A percentile compares a stretch with the other conserved stretches of the same genome.
Evolutionary conservation across 2,888 invertebrate species (phyloP).

Genomic region (Mycalesis mineus): DNA sequence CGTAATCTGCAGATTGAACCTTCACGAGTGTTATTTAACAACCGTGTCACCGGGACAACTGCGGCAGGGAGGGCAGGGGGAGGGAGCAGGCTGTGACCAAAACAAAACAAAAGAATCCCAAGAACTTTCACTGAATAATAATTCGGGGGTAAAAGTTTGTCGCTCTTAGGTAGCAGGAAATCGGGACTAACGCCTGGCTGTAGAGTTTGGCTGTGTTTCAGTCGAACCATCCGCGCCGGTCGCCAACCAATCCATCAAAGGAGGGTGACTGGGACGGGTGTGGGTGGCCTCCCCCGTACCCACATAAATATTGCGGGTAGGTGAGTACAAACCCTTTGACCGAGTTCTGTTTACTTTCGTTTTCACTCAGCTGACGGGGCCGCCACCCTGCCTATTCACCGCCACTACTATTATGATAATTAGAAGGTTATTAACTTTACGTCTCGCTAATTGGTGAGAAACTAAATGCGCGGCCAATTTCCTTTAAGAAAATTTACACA

Average conservation of each 20-base stretch:
- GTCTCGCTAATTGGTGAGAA: conserved; percentile 28
- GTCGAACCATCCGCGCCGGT: conserved; percentile 71
- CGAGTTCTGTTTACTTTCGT: conserved; percentile 80
- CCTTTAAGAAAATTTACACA: neutral
- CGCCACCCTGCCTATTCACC: conserved; percentile 61
- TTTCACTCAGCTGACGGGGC: conserved; percentile 78
- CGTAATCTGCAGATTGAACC: conserved; percentile 32
- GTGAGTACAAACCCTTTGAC: conserved; percentile 79
- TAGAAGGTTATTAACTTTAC: conserved; percentile 65
- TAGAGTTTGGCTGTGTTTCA: conserved; percentile 66
- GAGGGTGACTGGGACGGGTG: conserved; percentile 71
- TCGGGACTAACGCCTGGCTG: conserved; percentile 65
- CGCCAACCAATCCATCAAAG: conserved; percentile 78
- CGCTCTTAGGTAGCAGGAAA: conserved; percentile 59
- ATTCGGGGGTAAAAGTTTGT: conserved; percentile 66
- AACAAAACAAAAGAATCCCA: conserved; percentile 69
- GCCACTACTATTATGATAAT: conserved; percentile 76
- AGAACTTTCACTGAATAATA: conserved; percentile 72
- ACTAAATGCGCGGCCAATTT: conserved; percentile 10
- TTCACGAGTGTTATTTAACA: conserved; percentile 41
- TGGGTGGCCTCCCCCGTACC: conserved; percentile 66
- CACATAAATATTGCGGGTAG: conserved; percentile 79
- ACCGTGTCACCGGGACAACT: conserved; percentile 51
- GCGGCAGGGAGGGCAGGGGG: conserved; percentile 40
- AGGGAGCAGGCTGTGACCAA: conserved; percentile 44